Evolutionary conservation across 2,797 vertebrate species (phyloP).

Genomic region (Myotis findleyi): DNA sequence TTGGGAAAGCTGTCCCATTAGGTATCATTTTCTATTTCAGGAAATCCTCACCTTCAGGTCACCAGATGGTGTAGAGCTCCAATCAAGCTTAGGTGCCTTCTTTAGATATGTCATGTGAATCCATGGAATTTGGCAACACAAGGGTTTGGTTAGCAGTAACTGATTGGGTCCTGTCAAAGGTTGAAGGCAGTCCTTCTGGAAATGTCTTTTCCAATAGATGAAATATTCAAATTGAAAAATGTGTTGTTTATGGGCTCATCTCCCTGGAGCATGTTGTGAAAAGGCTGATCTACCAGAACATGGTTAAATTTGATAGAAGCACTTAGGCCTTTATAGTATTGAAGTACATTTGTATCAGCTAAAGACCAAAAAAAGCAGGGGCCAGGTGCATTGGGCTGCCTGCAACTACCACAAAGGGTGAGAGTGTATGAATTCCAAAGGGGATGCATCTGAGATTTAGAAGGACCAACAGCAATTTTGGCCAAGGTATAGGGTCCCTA

Average conservation of each 20-base stretch:
- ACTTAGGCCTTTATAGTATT: background rate
- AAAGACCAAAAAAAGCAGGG: background rate
- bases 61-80: background rate
- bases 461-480: background rate
- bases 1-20: background rate
- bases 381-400: background rate
- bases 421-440: background rate
- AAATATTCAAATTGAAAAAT: background rate
- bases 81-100: background rate
- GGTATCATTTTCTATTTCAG: background rate
- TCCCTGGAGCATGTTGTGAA: background rate
- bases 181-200: background rate
- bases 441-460: background rate
- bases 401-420: background rate
- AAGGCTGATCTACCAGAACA: background rate
- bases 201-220: background rate
- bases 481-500: background rate
- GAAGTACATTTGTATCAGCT: background rate
- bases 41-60: background rate
- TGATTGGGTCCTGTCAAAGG: background rate
- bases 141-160: background rate
- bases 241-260: background rate
- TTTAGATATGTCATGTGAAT: background rate
- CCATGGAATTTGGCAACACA: background rate
- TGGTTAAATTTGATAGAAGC: background rate